Base-by-base conservation (phyloP, 64 coral and sea anemone genomes). In the Orbicella faveolata region DNA sequence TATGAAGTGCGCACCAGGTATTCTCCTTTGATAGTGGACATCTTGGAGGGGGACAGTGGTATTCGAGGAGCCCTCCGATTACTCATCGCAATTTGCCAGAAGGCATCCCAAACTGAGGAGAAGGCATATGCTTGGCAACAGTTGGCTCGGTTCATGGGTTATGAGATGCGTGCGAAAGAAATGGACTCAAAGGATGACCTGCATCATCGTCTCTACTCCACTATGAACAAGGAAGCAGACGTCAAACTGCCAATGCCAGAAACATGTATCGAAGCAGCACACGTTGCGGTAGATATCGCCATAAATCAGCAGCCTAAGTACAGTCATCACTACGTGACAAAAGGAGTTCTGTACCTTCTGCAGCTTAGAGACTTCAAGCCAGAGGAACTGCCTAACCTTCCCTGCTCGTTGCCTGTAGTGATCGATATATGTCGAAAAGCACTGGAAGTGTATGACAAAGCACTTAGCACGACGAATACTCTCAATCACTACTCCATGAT, bases 111-210 rank as follows among this genome's bases (percentile, higher is more conserved):
- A 21, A 34, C 48, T 34, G 70, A 77, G 1, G 51, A 91, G 7
- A 92, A 92, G 75, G 75, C 87, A 41, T 89, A 89, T 61, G 75
- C 87, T 48, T 89, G 87, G 87, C 87, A 89, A 36, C 87, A 89
- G 63, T 33, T 89, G 7, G 87, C 87, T 16, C 70, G 87, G 36
- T 89, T 89, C 55, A 78, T 89, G 54, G 87, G 74, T 2, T 66
- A 78, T 41, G 87, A 89, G 34, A 79, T 89, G 77, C 57, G 53
- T 51, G 59, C 59, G 35, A 75, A 89, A 30, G 75, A 79, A 79
- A 78, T 89, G 57, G 73, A 89, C 61, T 34, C 20, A 52, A 63
- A 12, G 10, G 41, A 89, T 68, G 55, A 65, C 6, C 36, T 63
- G 37, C 19, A 66, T 59, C 55, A 69, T 4, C 75, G 55, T 67